Percentiles rank a stretch among this genome's conserved stretches.
Evolutionary conservation across 2,888 invertebrate species (phyloP).

Genomic region (Glaucopsyche alexis): DNA sequence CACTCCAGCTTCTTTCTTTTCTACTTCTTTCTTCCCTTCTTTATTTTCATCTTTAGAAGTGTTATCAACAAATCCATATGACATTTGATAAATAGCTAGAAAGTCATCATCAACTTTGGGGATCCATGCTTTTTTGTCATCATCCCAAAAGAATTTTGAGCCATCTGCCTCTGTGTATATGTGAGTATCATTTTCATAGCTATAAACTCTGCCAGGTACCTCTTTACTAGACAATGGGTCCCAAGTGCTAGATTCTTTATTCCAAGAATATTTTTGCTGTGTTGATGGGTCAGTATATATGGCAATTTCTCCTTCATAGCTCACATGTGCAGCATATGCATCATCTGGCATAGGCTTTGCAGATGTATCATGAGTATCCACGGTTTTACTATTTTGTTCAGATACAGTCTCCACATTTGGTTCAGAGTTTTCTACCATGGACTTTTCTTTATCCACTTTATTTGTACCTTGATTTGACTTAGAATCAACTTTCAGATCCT

Average conservation of each 20-base stretch:
- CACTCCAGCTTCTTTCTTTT: conserved; percentile 62
- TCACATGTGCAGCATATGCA: conserved; percentile 81
- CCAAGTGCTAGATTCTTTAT: conserved; percentile 74
- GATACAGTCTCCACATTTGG: conserved; percentile 15
- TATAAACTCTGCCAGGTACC: conserved; percentile 75
- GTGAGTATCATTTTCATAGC: conserved; percentile 88
- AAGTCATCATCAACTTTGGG: conserved; percentile 98
- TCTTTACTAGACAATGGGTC: conserved; percentile 50
- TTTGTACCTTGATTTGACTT: neutral
- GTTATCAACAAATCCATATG: conserved; percentile 91
- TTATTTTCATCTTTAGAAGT: conserved; percentile 55
- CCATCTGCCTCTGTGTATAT: conserved; percentile 93
- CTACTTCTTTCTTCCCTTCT: conserved; percentile 52
- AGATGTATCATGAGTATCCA: neutral
- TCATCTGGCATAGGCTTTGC: conserved; percentile 35
- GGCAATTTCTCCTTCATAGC: conserved; percentile 85
- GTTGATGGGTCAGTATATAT: conserved; percentile 87
- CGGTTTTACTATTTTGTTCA: conserved; percentile 1
- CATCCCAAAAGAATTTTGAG: conserved; percentile 94
- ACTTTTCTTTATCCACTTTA: neutral
- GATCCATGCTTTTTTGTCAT: conserved; percentile 95
- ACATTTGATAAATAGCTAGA: conserved; percentile 97
- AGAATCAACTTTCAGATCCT: neutral
- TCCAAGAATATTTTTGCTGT: conserved; percentile 84
- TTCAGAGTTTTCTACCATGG: neutral